A percentile compares a stretch with the other conserved stretches of the same genome.
phyloP scores from a whole-genome alignment of 1,140 invertebrate genomes.

The Delia radicum region DNA sequence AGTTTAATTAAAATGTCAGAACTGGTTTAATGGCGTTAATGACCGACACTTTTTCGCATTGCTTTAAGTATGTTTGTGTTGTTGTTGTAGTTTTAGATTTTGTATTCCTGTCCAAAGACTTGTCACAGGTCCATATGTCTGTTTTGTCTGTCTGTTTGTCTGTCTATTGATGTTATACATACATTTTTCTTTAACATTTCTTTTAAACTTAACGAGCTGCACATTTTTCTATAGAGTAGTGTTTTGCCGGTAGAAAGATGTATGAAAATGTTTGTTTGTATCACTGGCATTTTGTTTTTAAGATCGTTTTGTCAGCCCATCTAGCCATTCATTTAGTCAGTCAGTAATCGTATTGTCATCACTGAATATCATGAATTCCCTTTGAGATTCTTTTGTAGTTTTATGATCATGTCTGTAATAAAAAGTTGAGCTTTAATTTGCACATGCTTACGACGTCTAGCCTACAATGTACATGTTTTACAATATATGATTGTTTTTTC shows the following conservation, averaged over 20 bases:
- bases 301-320: constrained; percentile 19
- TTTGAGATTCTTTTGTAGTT: constrained; percentile 4
- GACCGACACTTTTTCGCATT: constrained; percentile 37
- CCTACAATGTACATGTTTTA: neutral
- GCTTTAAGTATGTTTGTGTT: neutral
- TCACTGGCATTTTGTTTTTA: neutral
- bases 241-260: neutral
- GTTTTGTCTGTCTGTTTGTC: neutral
- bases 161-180: neutral
- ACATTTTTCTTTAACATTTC: neutral
- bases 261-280: neutral
- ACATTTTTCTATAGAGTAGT: neutral
- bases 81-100: neutral
- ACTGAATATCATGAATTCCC: constrained; percentile 16
- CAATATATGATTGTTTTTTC: neutral
- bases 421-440: constrained; percentile 20
- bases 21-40: constrained; percentile 56
- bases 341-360: constrained; percentile 11
- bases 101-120: neutral
- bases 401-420: constrained; percentile 2
- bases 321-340: neutral
- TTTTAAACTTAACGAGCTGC: neutral
- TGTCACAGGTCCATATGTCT: neutral
- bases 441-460: neutral
- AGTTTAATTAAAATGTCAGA: constrained; percentile 56